A percentile compares a stretch with the other conserved stretches of the same genome.
Conservation (phyloP, 1,140 invertebrate genomes). For the Triops longicaudatus region DNA sequence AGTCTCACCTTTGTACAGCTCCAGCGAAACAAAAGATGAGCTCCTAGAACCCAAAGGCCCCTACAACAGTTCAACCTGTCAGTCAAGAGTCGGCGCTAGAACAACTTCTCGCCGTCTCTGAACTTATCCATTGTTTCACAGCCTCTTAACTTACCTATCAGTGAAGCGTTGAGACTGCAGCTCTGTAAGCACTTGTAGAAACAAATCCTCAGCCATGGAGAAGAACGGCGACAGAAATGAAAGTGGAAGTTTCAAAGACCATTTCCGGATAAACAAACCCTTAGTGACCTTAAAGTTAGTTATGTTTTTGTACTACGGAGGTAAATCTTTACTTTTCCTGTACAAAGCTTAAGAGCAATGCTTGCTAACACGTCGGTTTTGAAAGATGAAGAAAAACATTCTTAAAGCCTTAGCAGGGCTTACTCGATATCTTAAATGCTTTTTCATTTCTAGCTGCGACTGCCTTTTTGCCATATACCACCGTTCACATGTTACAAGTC, state of each 20-base stretch:
- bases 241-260: conserved; percentile 10
- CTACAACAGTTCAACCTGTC: background rate
- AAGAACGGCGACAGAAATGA: background rate
- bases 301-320: conserved; percentile 68
- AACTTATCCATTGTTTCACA: too few species aligned
- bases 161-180: background rate
- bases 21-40: background rate
- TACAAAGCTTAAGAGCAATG: too few species aligned
- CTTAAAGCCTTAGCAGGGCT: too few species aligned
- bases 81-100: background rate
- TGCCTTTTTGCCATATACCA: conserved; percentile 68
- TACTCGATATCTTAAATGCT: too few species aligned
- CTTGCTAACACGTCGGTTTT: too few species aligned
- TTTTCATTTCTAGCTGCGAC: conserved; percentile 50
- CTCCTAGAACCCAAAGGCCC: background rate
- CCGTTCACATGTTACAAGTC: conserved; percentile 78
- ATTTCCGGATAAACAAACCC: conserved; percentile 31
- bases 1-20: background rate
- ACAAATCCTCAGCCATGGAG: background rate
- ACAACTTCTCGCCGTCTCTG: background rate
- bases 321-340: too few species aligned
- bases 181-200: background rate
- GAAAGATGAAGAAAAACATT: too few species aligned
- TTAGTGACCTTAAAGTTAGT: conserved; percentile 56
- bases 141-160: too few species aligned